These are phyloP conservation scores for Cisticola juncidis DNA, from an alignment of 2,113 vertebrate genomes.

Conservation along the genomic window DNA sequence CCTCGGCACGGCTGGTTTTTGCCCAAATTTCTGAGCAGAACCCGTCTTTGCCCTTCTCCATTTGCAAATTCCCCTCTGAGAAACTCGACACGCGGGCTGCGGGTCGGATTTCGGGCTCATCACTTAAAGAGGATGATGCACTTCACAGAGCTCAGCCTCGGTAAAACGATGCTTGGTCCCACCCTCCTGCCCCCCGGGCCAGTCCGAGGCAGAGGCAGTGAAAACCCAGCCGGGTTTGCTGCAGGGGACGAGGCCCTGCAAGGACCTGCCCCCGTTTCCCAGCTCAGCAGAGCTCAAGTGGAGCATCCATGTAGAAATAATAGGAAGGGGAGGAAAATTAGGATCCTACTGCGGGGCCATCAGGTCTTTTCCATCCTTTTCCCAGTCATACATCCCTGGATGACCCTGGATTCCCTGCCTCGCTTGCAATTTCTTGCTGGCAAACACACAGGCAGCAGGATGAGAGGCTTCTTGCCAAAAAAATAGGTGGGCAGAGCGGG, in stretches of 20 bases:
- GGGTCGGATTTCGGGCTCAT: constrained; percentile 26
- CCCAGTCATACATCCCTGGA: neutral
- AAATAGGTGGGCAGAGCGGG: neutral
- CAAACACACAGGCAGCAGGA: neutral
- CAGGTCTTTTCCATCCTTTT: neutral
- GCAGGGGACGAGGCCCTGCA: neutral
- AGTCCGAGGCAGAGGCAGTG: neutral
- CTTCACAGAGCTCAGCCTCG: neutral
- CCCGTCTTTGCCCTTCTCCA: neutral
- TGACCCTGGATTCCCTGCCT: neutral
- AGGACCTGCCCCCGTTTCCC: neutral
- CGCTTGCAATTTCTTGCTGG: neutral
- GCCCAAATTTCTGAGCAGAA: neutral
- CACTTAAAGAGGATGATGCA: neutral
- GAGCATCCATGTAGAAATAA: neutral
- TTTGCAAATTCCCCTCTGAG: neutral
- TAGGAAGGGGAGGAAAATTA: neutral
- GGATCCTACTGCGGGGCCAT: neutral
- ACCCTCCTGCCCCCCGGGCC: neutral
- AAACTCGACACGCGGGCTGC: neutral
- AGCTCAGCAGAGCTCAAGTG: neutral
- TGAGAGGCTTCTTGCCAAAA: neutral
- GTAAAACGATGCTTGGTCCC: neutral
- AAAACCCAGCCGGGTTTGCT: neutral
- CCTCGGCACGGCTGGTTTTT: neutral